phyloP scores from a whole-genome alignment of 2,888 invertebrate genomes.

The Glaucopsyche alexis region DNA sequence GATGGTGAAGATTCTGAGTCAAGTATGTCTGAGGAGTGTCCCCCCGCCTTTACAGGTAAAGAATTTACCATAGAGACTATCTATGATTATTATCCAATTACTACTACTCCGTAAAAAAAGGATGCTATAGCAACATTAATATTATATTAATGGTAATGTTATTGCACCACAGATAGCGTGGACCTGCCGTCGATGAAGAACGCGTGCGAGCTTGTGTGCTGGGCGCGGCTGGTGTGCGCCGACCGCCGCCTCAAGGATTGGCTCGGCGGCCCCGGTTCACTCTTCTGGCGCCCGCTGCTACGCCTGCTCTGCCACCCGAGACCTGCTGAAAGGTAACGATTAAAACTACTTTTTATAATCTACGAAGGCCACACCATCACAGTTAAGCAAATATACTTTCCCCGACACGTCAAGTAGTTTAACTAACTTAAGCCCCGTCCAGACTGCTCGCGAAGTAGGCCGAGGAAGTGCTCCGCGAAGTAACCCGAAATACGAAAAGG shows the following conservation, averaged over 20 bases:
- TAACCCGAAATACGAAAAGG: no score
- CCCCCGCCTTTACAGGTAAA: conserved; percentile 19
- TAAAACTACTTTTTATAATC: conserved; percentile 21
- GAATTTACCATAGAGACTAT: neutral
- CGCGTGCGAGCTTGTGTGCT: conserved; percentile 83
- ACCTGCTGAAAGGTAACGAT: conserved; percentile 55
- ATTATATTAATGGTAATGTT: no score
- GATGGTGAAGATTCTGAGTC: conserved; percentile 39
- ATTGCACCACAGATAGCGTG: conserved; percentile 28
- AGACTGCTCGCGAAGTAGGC: no score
- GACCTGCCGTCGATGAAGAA: conserved; percentile 58
- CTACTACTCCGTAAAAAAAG: no score
- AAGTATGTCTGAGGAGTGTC: conserved; percentile 10
- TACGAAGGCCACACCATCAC: no score
- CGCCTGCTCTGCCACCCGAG: conserved; percentile 85
- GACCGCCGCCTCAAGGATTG: conserved; percentile 92
- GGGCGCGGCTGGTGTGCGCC: conserved; percentile 89
- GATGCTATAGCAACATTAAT: no score
- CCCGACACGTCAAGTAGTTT: no score
- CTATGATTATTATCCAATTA: neutral
- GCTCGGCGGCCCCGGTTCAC: conserved; percentile 90
- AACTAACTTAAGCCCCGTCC: no score
- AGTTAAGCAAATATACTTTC: no score
- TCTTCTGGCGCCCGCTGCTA: conserved; percentile 92
- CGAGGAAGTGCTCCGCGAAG: no score